Evolutionary conservation across 2,113 vertebrate genomes (phyloP), one percentile per base, ranked within the genome.

Genomic region (Charadrius vociferus): DNA sequence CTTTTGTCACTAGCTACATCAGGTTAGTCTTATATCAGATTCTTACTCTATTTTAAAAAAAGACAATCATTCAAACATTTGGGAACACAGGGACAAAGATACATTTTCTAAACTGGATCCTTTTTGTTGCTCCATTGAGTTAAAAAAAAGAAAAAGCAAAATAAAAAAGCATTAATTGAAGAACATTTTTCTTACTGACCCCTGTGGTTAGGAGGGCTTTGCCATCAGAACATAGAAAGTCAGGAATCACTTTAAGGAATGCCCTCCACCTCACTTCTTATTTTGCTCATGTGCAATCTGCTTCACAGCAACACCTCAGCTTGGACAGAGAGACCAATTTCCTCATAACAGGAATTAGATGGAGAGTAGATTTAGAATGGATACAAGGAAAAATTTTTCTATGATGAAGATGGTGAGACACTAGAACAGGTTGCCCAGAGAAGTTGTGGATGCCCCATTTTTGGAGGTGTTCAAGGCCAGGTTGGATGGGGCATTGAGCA

Each of bases 401-500:
- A 53, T 18, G 7, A 22, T 11, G 26, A 58, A 14, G 11, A 3
- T 58, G 20, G 29, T 43, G 21, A 80, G 17, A 17, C 23, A 56
- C 23, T 62, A 34, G 26, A 4, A 75, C 10, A 82, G 26, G 27
- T 1, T 43, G 18, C 10, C 16, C 34, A 21, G 62, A 30, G 27
- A 74, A 23, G 17, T 0, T 53, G 30, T 58, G 56, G 50, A 21
- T 18, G 14, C 6, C 7, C 5, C 26, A 61, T 19, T 9, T 4
- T 3, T 80, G 20, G 36, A 29, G 39, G 10, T 18, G 7, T 61
- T 52, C 61, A 66, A 74, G 20, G 27, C 6, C 41, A 71, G 22
- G 56, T 0, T 39, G 16, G 30, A 79, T 0, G 1, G 9, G 8
- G 23, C 19, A 41, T 79, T 27, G 66, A 74, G 36, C 1, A 43